Evolutionary conservation across 2,113 vertebrate genomes (phyloP).

Genomic region (Albula goreensis): DNA sequence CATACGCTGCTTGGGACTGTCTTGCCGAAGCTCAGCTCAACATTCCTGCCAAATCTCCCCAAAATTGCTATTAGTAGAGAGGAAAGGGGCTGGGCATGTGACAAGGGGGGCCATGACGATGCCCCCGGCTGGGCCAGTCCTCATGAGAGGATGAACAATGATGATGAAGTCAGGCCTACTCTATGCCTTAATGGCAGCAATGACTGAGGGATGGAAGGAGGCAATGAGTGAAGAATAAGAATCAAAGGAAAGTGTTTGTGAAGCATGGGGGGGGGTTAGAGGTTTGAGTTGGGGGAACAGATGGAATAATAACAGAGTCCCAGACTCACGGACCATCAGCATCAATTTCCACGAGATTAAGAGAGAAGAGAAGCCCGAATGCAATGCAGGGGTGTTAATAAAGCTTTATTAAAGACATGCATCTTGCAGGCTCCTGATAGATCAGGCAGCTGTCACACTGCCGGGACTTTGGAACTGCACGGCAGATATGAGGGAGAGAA

Average conservation of each 20-base stretch:
- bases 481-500: background rate
- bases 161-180: background rate
- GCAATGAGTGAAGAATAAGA: conserved; percentile 45
- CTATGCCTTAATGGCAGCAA: background rate
- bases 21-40: conserved; percentile 3
- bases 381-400: conserved; percentile 51
- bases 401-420: conserved; percentile 71
- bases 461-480: background rate
- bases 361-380: conserved; percentile 34
- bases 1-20: conserved; percentile 5
- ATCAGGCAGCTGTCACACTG: conserved; percentile 37
- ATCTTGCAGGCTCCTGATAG: conserved; percentile 55
- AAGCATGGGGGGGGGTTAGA: background rate
- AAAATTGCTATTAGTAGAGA: conserved; percentile 29
- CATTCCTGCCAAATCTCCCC: conserved; percentile 18
- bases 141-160: background rate
- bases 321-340: conserved; percentile 54
- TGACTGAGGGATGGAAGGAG: conserved; percentile 40
- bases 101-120: background rate
- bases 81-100: background rate
- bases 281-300: conserved; percentile 31
- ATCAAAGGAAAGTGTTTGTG: conserved; percentile 32
- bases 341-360: conserved; percentile 43
- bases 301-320: conserved; percentile 49
- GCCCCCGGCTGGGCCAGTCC: background rate